These are phyloP conservation scores for Koerneria pararmatus DNA, from an alignment of 2,888 invertebrate species.

Conservation along the genomic window DNA sequence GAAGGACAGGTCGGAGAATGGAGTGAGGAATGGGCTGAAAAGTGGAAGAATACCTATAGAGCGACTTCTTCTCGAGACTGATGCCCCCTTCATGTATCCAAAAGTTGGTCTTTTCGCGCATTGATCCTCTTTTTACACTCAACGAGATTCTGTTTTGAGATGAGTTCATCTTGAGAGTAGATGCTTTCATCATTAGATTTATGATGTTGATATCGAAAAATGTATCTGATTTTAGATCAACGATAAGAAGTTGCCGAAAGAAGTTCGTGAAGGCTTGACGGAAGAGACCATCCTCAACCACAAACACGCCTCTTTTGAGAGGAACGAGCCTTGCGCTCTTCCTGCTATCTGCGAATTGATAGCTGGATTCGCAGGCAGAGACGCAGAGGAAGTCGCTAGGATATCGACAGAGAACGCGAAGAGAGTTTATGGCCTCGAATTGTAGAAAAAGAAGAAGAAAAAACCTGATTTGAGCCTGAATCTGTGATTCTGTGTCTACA, in stretches of 20 bases:
- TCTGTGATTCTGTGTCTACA: no score
- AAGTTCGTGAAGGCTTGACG: conserved; percentile 74
- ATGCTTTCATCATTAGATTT: not conserved
- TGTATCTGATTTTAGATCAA: conserved; percentile 61
- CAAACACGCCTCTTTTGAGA: conserved; percentile 28
- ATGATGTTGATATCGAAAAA: not conserved
- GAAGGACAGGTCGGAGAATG: conserved; percentile 77
- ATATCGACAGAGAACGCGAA: conserved; percentile 51
- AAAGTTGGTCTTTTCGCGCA: conserved; percentile 64
- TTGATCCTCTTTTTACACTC: not conserved
- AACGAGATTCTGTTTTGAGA: not conserved
- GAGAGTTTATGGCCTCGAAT: conserved; percentile 41
- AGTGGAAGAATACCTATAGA: conserved; percentile 79
- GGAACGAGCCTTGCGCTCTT: conserved; percentile 86
- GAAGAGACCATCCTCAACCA: conserved; percentile 35
- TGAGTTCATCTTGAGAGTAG: not conserved
- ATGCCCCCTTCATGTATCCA: conserved; percentile 95
- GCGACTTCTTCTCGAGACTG: conserved; percentile 81
- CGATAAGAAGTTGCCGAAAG: conserved; percentile 82
- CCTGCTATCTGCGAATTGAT: conserved; percentile 88
- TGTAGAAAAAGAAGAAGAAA: not conserved
- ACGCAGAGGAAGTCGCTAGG: conserved; percentile 38
- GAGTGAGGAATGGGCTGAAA: conserved; percentile 69
- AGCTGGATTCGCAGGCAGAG: conserved; percentile 71
- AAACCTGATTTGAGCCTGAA: no score